Conservation (phyloP, 1,140 invertebrate species). For the Lordiphosa stackelbergi region DNA sequence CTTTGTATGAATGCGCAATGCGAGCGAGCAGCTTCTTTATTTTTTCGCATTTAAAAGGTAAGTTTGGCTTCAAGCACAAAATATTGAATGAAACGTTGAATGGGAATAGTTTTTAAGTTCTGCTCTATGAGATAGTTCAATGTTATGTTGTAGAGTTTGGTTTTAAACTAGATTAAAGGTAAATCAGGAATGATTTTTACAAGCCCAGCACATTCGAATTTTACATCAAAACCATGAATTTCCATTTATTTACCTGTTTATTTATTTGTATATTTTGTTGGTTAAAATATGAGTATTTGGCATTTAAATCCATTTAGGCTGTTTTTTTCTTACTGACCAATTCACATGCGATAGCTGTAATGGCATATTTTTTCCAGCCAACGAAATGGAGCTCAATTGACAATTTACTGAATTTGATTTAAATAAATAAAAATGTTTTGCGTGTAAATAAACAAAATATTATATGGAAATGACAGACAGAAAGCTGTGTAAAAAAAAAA, state of each 20-base stretch:
- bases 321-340: slow-evolving; percentile 9
- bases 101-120: too few species aligned
- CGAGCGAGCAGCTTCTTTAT: too few species aligned
- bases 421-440: slow-evolving; percentile 35
- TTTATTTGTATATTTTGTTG: slow-evolving; percentile 13
- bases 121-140: too few species aligned
- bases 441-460: slow-evolving; percentile 17
- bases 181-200: too few species aligned
- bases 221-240: too few species aligned
- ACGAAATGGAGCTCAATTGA: slow-evolving; percentile 13
- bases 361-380: slow-evolving; percentile 3
- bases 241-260: too few species aligned
- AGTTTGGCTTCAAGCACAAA: too few species aligned
- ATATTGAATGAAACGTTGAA: too few species aligned
- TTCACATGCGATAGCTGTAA: not conserved
- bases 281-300: slow-evolving; percentile 32
- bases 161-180: too few species aligned
- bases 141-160: too few species aligned
- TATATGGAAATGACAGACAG: not conserved
- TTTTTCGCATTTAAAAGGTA: too few species aligned
- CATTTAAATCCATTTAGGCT: slow-evolving; percentile 11
- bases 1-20: slow-evolving; percentile 52
- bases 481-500: not conserved
- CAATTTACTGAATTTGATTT: slow-evolving; percentile 34
- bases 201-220: too few species aligned